Conservation (phyloP, 2,888 invertebrate genomes). For the Sepioteuthis lessoniana region DNA sequence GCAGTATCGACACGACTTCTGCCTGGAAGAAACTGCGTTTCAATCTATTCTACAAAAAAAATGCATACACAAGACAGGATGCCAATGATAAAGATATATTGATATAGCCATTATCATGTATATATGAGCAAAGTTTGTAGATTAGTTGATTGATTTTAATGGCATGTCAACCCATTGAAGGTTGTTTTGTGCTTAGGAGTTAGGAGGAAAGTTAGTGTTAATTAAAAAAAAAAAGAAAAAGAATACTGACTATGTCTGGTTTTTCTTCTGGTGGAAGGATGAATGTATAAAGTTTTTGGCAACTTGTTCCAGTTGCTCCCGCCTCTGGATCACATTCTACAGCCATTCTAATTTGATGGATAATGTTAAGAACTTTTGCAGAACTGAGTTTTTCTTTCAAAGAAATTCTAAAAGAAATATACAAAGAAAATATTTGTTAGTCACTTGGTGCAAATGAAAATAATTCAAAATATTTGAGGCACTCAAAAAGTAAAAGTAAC, state of each 20-base stretch:
- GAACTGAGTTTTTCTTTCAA: conserved; percentile 36
- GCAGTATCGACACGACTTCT: no score
- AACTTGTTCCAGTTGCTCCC: conserved; percentile 44
- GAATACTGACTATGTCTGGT: conserved; percentile 54
- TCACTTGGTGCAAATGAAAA: not conserved
- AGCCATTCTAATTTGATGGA: conserved; percentile 34
- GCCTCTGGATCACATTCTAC: conserved; percentile 36
- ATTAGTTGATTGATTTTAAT: no score
- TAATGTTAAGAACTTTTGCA: not conserved
- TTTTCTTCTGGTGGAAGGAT: conserved; percentile 62
- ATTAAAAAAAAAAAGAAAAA: conserved; percentile 50
- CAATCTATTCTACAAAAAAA: no score
- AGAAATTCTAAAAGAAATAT: conserved; percentile 13
- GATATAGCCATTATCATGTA: no score
- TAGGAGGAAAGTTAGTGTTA: no score
- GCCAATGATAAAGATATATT: no score
- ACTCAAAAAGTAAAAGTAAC: no score
- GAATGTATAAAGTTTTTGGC: conserved; percentile 60
- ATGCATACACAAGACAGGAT: no score
- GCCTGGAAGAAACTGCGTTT: no score
- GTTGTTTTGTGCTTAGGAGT: no score
- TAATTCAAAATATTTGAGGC: not conserved
- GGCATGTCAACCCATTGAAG: no score
- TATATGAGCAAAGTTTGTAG: no score
- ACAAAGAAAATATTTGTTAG: not conserved